Conservation (phyloP, 2,797 vertebrate genomes). For the Hydrophis major region DNA sequence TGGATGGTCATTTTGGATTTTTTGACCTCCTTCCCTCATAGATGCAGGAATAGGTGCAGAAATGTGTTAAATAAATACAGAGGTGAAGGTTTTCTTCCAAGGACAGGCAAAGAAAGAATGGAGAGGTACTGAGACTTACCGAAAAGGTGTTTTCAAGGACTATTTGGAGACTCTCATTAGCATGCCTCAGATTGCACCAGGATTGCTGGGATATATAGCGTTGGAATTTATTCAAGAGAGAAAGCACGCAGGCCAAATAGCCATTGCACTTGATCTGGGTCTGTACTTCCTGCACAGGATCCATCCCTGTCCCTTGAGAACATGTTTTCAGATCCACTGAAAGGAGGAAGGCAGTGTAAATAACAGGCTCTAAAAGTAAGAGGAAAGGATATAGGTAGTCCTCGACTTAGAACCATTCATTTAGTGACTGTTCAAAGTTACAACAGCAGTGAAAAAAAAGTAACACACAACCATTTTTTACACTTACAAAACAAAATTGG, state of each 20-base stretch:
- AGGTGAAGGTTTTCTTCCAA: background rate
- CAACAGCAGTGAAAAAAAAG: background rate
- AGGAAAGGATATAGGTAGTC: background rate
- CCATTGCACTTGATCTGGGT: background rate
- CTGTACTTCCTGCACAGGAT: background rate
- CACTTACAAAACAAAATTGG: background rate
- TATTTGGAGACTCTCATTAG: background rate
- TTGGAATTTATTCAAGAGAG: slow-evolving; percentile 22
- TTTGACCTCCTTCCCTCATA: background rate
- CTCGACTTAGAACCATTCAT: background rate
- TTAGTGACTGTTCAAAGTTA: background rate
- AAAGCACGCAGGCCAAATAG: slow-evolving; percentile 8
- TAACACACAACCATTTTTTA: background rate
- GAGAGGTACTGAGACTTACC: background rate
- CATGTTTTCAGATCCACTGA: background rate
- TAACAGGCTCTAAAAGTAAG: background rate
- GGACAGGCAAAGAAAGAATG: background rate
- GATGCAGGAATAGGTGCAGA: background rate
- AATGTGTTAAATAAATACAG: background rate
- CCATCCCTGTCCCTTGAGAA: background rate
- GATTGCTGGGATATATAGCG: background rate
- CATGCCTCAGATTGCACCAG: background rate
- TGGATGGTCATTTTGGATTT: background rate
- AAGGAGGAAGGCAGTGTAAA: background rate
- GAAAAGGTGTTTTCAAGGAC: background rate